Evolutionary conservation across 2,113 vertebrate genomes (phyloP).

Genomic region (Pteropus alecto): DNA sequence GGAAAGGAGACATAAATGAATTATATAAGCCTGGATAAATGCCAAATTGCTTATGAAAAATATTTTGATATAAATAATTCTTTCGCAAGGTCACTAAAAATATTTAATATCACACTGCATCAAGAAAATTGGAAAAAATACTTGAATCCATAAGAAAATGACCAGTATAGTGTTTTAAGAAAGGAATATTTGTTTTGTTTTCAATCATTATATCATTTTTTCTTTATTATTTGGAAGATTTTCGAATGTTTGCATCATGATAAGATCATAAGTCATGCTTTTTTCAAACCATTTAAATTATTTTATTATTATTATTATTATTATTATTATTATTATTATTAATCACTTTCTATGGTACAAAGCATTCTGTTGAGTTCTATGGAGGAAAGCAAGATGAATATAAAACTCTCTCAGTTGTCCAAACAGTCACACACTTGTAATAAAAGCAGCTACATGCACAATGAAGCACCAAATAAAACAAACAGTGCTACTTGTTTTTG

Average conservation of each 20-base stretch:
- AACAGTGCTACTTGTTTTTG: neutral
- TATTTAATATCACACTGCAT: neutral
- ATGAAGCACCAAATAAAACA: neutral
- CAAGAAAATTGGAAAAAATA: neutral
- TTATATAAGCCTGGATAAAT: neutral
- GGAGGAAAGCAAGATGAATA: neutral
- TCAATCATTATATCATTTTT: neutral
- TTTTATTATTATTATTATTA: neutral
- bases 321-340: neutral
- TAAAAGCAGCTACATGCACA: neutral
- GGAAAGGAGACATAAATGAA: neutral
- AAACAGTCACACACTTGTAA: neutral
- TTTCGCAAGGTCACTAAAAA: neutral
- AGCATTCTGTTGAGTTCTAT: neutral
- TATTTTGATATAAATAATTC: conserved; percentile 20
- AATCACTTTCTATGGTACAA: neutral
- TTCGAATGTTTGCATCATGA: neutral
- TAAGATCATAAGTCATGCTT: neutral
- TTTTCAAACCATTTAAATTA: neutral
- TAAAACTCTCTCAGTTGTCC: neutral
- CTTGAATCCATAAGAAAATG: neutral
- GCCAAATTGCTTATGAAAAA: neutral
- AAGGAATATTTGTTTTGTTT: neutral
- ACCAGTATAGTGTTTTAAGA: neutral
- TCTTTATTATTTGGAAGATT: neutral